Base-by-base conservation (phyloP, 2,888 invertebrate genomes). In the Keiferia lycopersicella region DNA sequence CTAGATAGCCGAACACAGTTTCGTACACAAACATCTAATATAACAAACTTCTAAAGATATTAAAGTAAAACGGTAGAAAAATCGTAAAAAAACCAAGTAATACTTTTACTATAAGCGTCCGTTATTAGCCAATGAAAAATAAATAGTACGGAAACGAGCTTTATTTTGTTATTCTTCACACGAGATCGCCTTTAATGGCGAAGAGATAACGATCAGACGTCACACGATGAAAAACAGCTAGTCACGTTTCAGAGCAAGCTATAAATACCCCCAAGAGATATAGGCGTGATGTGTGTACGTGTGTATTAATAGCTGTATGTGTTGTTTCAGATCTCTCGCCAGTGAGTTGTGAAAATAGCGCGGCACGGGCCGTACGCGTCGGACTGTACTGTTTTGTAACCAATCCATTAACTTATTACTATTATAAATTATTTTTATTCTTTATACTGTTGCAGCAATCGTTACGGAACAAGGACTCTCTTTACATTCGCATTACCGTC, bases 371-470 rank as follows among this genome's bases (percentile, higher is more conserved):
- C 69, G 58, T 66, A 68, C 77, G 79, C 75, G 80, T 78, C 84
- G 84, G 85, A 74, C 76, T 77, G 85, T 76, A 83, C 83, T 81
- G 87, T 88, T 85, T 83, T 87, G 86, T 87, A 88, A 88, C 86
- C 86, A 87, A 86, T 84, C 88, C 91, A 90, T 90, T 90, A 89
- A 89, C 88, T 90, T 89, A 90, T 87, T 84, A 81, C 82, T 87
- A 86, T 81, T 87, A 88, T 89, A 91, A 91, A 89, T 90, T 91
- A 91, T 91, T 91, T 91, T 91, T 91, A 91, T 87, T 91, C 90
- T 91, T 90, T 91, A 88, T 88, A 91, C 88, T 85, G 86, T 87
- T 86, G 83, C 85, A 82, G 80, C 83, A 80, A 77, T 83, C 81
- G 85, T 87, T 86, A 87, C 83, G 85, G 83, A 84, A 87, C 84